Conservation (phyloP, 2,888 invertebrate genomes). For the Crepidodera aurea region DNA sequence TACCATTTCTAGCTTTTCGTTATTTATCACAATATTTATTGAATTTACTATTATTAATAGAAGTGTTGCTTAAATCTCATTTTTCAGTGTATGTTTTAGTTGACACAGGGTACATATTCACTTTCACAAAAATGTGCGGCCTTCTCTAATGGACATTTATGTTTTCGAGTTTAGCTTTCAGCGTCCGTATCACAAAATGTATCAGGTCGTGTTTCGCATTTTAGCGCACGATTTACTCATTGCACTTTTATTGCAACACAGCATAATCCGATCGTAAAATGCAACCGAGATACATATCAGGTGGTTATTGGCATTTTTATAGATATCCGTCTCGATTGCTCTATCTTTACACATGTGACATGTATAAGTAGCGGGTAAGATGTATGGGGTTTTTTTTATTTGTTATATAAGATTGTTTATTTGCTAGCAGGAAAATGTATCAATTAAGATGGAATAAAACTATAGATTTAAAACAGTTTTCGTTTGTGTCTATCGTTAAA, state of each 20-base stretch:
- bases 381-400: neutral
- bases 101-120: too few relatives aligned
- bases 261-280: conserved; percentile 7
- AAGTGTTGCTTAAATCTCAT: too few relatives aligned
- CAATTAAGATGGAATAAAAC: too few relatives aligned
- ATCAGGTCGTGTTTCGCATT: conserved; percentile 16
- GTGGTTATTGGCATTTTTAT: conserved; percentile 9
- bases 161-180: neutral
- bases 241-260: conserved; percentile 12
- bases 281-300: conserved; percentile 9
- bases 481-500: too few relatives aligned
- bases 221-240: conserved; percentile 14
- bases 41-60: too few relatives aligned
- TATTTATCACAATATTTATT: too few relatives aligned
- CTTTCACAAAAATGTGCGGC: conserved; percentile 19
- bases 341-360: conserved; percentile 5
- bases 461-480: too few relatives aligned
- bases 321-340: neutral
- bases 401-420: neutral
- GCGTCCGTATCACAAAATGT: conserved; percentile 9
- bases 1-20: too few relatives aligned
- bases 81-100: too few relatives aligned
- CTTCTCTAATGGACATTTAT: conserved; percentile 4
- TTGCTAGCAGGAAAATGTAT: too few relatives aligned
- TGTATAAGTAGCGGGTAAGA: neutral